Conservation (phyloP, 2,888 invertebrate species). For the Marronus borbonicus region DNA sequence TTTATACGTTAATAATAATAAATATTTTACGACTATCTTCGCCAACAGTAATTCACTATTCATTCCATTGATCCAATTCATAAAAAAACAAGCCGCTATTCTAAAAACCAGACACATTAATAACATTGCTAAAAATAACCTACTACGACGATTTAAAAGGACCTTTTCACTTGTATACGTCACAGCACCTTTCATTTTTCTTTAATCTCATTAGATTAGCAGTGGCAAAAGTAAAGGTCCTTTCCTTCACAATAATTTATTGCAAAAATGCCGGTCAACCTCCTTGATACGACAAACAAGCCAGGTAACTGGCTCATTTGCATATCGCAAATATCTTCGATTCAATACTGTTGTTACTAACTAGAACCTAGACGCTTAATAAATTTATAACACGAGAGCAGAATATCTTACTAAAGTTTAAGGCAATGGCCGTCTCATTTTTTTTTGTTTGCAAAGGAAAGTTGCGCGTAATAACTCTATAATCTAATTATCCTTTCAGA, state of each 20-base stretch:
- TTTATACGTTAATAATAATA: no score
- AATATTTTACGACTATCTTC: no score
- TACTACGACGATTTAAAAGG: background rate
- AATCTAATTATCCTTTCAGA: background rate
- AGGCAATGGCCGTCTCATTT: background rate
- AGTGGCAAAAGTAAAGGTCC: background rate
- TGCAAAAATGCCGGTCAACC: constrained; percentile 15
- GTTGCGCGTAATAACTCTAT: background rate
- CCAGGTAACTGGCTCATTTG: constrained; percentile 2
- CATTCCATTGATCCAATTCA: no score
- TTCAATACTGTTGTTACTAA: constrained; percentile 12
- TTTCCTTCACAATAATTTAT: constrained; percentile 15
- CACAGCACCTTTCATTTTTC: constrained; percentile 24
- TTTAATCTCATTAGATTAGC: constrained; percentile 5
- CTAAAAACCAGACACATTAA: background rate
- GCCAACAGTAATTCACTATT: no score
- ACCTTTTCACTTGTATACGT: background rate
- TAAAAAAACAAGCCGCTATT: no score
- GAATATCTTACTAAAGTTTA: background rate
- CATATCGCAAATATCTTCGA: background rate
- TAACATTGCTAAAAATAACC: constrained; percentile 3
- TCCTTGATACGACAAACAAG: constrained; percentile 7
- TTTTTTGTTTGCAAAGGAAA: background rate
- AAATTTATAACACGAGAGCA: background rate
- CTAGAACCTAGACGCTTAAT: background rate